These are phyloP conservation scores for Aplysina aerophoba DNA, from an alignment of 37 sponge, comb jelly and placozoan species.

Conservation along the genomic window DNA sequence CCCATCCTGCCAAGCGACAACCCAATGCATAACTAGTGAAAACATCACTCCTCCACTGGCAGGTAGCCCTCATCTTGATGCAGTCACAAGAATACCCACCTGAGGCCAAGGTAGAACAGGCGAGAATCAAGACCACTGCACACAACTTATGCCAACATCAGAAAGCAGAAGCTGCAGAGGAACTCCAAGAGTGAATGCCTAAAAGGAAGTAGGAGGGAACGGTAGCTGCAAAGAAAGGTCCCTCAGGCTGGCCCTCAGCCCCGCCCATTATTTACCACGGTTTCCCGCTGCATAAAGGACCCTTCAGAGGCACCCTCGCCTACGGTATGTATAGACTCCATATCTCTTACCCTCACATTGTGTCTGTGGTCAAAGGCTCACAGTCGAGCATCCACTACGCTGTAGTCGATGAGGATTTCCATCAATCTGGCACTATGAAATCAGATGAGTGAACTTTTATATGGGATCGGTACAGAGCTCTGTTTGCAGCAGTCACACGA, in stretches of 20 bases:
- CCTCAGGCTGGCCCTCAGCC: not conserved
- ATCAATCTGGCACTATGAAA: not conserved
- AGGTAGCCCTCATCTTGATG: no score
- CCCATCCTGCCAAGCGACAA: no score
- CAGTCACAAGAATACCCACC: no score
- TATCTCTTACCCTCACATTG: not conserved
- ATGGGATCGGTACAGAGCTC: not conserved
- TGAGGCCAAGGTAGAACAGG: no score
- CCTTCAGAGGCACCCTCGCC: not conserved
- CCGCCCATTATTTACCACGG: not conserved
- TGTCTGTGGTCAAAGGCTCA: conserved; percentile 7
- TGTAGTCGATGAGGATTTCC: conserved; percentile 3
- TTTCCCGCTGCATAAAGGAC: not conserved
- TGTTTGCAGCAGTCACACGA: not conserved
- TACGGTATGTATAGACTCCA: not conserved
- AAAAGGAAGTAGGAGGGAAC: no score
- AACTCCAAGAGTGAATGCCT: no score
- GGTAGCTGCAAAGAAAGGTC: no score
- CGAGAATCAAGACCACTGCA: no score
- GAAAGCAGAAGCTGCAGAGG: no score
- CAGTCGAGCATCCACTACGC: not conserved
- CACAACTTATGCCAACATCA: no score
- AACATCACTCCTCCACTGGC: no score
- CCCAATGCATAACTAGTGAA: no score
- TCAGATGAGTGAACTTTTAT: conserved; percentile 2